A percentile compares a stretch with the other conserved stretches of the same genome.
These are phyloP conservation scores for Schizaphis graminum DNA, from an alignment of 2,888 invertebrate genomes.

Conservation along the genomic window DNA sequence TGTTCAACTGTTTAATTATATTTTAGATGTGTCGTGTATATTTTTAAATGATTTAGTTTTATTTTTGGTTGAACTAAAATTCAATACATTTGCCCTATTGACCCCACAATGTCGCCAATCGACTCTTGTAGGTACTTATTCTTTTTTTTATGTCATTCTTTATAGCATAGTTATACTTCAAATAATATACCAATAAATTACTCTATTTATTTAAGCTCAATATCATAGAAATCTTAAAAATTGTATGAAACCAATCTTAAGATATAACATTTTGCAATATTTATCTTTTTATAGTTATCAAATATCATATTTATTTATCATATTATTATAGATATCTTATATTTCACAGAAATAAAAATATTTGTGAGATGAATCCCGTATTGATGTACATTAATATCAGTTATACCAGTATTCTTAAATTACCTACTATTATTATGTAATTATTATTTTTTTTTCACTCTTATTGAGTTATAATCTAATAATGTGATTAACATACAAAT, in stretches of 20 bases:
- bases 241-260: background rate
- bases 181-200: background rate
- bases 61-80: slow-evolving; percentile 34
- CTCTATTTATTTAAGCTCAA: background rate
- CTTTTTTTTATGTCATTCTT: slow-evolving; percentile 21
- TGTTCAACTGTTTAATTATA: background rate
- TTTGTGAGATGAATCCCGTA: background rate
- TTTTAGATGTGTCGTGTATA: background rate
- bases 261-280: background rate
- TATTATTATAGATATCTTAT: slow-evolving; percentile 1
- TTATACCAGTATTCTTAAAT: background rate
- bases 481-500: background rate
- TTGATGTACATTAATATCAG: background rate
- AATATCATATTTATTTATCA: background rate
- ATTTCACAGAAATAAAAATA: background rate
- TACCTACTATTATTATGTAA: background rate
- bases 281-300: background rate
- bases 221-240: background rate
- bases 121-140: background rate
- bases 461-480: background rate
- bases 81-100: slow-evolving; percentile 32
- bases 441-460: background rate
- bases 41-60: slow-evolving; percentile 32
- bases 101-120: slow-evolving; percentile 8
- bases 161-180: background rate